phyloP scores from a whole-genome alignment of 2,797 vertebrate species.

The Sebastes flavidus region DNA sequence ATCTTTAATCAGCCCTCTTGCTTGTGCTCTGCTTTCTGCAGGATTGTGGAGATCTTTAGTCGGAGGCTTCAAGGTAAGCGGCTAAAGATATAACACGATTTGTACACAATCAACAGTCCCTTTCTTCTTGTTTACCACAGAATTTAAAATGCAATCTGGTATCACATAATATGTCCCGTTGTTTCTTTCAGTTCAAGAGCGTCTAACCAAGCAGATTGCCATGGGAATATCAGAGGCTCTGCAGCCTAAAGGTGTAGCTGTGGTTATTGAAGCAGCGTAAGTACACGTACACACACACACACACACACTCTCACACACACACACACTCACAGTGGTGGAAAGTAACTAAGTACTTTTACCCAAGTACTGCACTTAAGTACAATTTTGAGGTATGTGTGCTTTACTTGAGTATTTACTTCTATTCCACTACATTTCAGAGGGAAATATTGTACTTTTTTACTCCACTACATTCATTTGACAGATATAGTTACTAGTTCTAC shows the following conservation, averaged over 20 bases:
- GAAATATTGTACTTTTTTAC: no score
- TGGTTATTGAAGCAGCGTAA: slow-evolving; percentile 85
- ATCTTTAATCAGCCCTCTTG: slow-evolving; percentile 26
- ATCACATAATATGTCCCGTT: neutral
- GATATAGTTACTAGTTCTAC: no score
- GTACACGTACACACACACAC: slow-evolving; percentile 43
- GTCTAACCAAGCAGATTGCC: slow-evolving; percentile 87
- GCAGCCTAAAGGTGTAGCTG: slow-evolving; percentile 84
- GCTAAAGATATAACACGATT: neutral
- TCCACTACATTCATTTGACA: no score
- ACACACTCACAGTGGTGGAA: neutral
- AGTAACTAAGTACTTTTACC: no score
- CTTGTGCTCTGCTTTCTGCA: slow-evolving; percentile 58
- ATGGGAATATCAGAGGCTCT: slow-evolving; percentile 83
- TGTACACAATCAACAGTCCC: neutral
- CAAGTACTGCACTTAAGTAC: no score
- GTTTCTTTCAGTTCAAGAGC: slow-evolving; percentile 83
- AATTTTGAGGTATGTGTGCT: no score
- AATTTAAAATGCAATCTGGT: neutral
- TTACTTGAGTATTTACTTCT: no score
- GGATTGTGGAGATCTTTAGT: slow-evolving; percentile 90
- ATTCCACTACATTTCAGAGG: no score
- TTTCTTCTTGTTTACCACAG: neutral
- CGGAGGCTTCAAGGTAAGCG: slow-evolving; percentile 87
- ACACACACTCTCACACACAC: neutral